Percentiles rank a stretch among this genome's conserved stretches.
These are phyloP conservation scores for Hipparchia semele DNA, from an alignment of 2,888 invertebrate genomes.

Conservation along the genomic window DNA sequence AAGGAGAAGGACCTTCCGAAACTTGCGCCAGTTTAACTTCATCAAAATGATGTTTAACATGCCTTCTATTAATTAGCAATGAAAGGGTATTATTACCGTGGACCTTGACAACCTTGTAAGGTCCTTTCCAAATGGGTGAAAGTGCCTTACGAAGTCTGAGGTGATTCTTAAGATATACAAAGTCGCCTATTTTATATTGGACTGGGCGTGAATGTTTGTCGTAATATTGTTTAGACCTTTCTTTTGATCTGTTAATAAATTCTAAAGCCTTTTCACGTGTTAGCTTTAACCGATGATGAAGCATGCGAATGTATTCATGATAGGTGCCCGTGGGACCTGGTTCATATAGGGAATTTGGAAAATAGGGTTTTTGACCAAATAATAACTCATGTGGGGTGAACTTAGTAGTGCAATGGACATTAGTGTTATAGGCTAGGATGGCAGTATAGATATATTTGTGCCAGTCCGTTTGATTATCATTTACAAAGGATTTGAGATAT, in stretches of 20 bases:
- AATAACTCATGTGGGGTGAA: slow-evolving; percentile 27
- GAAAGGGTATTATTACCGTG: neutral
- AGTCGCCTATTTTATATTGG: slow-evolving; percentile 26
- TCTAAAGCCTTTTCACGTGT: slow-evolving; percentile 21
- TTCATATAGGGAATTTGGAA: slow-evolving; percentile 22
- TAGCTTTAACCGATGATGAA: slow-evolving; percentile 18
- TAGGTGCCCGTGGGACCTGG: slow-evolving; percentile 13
- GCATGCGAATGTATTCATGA: slow-evolving; percentile 22
- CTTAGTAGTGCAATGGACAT: slow-evolving; percentile 26
- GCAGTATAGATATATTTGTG: slow-evolving; percentile 29
- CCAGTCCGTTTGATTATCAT: slow-evolving; percentile 42
- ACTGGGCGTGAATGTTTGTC: neutral
- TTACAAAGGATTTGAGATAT: slow-evolving; percentile 38
- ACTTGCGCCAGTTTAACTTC: neutral
- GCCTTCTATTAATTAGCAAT: neutral
- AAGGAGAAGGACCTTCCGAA: neutral
- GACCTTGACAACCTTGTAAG: slow-evolving; percentile 28
- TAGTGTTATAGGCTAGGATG: slow-evolving; percentile 32
- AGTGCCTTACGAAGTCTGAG: slow-evolving; percentile 30
- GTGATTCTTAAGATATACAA: slow-evolving; percentile 26
- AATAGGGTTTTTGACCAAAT: slow-evolving; percentile 30
- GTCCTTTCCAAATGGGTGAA: slow-evolving; percentile 38
- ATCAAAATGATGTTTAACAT: neutral
- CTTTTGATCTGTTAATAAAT: neutral
- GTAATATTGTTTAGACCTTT: neutral